phyloP scores from a whole-genome alignment of 2,888 invertebrate genomes.

The Tethea ocularis region DNA sequence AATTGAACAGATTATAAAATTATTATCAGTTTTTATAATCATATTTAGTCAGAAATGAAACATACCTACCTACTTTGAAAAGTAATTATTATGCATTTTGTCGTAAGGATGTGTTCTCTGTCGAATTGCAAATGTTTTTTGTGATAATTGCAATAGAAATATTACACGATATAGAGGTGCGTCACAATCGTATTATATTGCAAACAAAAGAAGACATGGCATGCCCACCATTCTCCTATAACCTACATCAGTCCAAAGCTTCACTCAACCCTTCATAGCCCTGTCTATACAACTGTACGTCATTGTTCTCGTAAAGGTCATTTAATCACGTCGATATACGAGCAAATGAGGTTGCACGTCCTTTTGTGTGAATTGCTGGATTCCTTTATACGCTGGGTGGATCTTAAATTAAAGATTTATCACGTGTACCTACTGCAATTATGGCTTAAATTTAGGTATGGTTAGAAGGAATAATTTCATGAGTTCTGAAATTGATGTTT shows the following conservation, averaged over 20 bases:
- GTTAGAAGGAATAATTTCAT: not conserved
- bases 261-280: not conserved
- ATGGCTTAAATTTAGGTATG: not conserved
- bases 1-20: too few species aligned
- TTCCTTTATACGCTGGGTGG: slow-evolving; percentile 19
- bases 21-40: too few species aligned
- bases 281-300: slow-evolving; percentile 4
- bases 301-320: slow-evolving; percentile 12
- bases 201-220: not conserved
- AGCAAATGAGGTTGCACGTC: slow-evolving; percentile 19
- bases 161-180: too few species aligned
- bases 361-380: slow-evolving; percentile 23
- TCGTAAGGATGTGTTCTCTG: too few species aligned
- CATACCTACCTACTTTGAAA: too few species aligned
- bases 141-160: too few species aligned
- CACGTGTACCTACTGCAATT: slow-evolving; percentile 8
- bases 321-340: slow-evolving; percentile 15
- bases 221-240: not conserved
- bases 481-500: too few species aligned
- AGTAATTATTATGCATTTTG: too few species aligned
- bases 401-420: slow-evolving; percentile 18
- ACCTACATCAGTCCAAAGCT: not conserved
- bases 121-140: too few species aligned
- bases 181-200: too few species aligned
- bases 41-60: too few species aligned